Evolutionary conservation across 2,797 vertebrate species (phyloP).

Genomic region (Ataeniobius toweri): DNA sequence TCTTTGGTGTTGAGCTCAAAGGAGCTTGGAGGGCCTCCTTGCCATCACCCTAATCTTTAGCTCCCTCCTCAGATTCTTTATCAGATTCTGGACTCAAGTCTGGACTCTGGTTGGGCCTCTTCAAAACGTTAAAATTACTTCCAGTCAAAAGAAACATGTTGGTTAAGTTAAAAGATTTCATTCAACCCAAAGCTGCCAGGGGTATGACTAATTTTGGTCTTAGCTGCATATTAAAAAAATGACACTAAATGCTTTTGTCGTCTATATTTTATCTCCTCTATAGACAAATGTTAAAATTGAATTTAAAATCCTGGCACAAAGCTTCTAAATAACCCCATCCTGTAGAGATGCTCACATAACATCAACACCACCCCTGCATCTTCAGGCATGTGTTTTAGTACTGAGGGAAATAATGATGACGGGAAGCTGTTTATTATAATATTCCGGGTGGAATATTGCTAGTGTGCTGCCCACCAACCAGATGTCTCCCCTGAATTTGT

Average conservation of each 20-base stretch:
- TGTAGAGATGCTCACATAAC: conserved; percentile 28
- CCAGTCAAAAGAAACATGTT: not conserved
- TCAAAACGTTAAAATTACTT: too few species aligned
- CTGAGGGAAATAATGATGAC: conserved; percentile 32
- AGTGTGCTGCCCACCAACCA: conserved; percentile 70
- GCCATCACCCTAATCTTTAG: too few species aligned
- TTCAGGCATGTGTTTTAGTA: not conserved
- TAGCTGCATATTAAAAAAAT: not conserved
- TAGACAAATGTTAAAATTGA: conserved; percentile 12
- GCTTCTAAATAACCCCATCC: conserved; percentile 36
- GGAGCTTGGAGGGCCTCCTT: too few species aligned
- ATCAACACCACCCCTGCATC: conserved; percentile 24
- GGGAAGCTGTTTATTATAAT: conserved; percentile 65
- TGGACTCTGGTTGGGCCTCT: too few species aligned
- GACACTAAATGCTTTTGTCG: not conserved
- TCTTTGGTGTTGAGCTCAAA: too few species aligned
- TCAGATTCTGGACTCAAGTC: too few species aligned
- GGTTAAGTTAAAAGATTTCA: not conserved
- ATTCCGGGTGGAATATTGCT: conserved; percentile 71
- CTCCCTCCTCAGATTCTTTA: too few species aligned
- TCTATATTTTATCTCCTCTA: not conserved
- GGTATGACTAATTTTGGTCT: not conserved
- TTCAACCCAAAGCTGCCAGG: not conserved
- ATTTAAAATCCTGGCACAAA: conserved; percentile 13
- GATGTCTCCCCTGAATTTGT: conserved; percentile 79